Base-by-base conservation (phyloP, 2,888 invertebrate genomes). In the Tineola bisselliella region DNA sequence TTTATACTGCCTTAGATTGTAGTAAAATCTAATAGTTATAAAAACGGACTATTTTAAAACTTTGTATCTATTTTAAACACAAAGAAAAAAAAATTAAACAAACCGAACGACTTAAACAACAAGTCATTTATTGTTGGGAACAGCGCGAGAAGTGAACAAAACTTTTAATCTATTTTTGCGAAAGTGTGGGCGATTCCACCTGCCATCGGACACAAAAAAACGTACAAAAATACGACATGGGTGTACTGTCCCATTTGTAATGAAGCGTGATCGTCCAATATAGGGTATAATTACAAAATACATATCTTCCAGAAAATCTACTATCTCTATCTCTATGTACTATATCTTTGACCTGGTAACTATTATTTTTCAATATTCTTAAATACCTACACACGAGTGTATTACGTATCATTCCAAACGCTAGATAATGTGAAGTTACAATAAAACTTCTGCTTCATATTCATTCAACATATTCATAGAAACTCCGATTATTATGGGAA, bases 131-230 rank as follows among this genome's bases (percentile, higher is more conserved):
- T 48, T 15, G 48, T 17, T 2, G 3, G 15, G 17, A 48, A 13
- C 8, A 48, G 8, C 13, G 6, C 15, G 15, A 48, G 48, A n/a
- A 13, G 48, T 10, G 48, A 48, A 48, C 48, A 48, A 48, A 48
- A 48, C 15, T 48, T 48, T 48, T 48, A 17, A 10, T 48, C 48
- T 48, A 48, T 48, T 48, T 48, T 48, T 48, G 48, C 48, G 48
- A 48, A 15, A 5, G 48, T 15, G 48, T 48, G 48, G 48, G 48
- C 48, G 48, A 48, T 48, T 48, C 48, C 48, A 48, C 48, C 48
- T 48, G 48, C 48, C 48, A 48, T 48, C 48, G 48, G 48, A 48
- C 48, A 48, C 48, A 48, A 13, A 48, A 48, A 48, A 48, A 2
- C 48, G 48, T 48, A 48, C 48, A 48, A 48, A 48, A 48, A 48